A percentile compares a stretch with the other conserved stretches of the same genome.
phyloP scores from a whole-genome alignment of 1,140 invertebrate species.

The Aethina tumida region DNA sequence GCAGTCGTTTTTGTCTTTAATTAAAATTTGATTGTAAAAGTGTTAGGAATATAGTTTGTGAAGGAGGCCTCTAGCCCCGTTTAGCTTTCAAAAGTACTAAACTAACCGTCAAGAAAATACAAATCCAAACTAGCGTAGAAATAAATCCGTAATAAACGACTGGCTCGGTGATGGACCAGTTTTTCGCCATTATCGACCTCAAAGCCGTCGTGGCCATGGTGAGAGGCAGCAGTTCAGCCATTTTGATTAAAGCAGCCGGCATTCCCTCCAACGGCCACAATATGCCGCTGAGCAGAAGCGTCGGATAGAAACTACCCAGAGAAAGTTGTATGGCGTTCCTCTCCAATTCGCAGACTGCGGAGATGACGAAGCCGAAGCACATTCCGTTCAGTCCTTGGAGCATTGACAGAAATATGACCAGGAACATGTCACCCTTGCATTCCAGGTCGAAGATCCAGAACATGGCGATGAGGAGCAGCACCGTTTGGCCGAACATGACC shows the following conservation, averaged over 20 bases:
- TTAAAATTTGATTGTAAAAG: no score
- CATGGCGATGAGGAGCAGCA: no score
- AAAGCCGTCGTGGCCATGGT: conserved; percentile 86
- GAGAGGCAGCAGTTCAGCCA: conserved; percentile 76
- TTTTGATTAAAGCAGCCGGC: conserved; percentile 70
- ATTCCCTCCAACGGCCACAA: conserved; percentile 85
- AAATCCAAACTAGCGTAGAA: conserved; percentile 80
- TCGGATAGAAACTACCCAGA: conserved; percentile 90
- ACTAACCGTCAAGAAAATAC: conserved; percentile 72
- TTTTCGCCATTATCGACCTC: conserved; percentile 78
- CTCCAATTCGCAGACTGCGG: conserved; percentile 83
- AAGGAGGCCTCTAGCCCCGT: conserved; percentile 48
- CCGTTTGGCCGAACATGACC: no score
- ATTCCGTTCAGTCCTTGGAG: conserved; percentile 86
- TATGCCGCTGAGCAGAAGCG: conserved; percentile 81
- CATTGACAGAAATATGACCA: conserved; percentile 75
- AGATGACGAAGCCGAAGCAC: conserved; percentile 92
- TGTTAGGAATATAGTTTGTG: no score
- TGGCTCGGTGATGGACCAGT: conserved; percentile 72
- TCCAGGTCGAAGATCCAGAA: no score
- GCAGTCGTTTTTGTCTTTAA: no score
- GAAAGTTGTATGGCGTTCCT: conserved; percentile 89
- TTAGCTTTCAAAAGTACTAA: conserved; percentile 69
- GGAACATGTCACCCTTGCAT: no score
- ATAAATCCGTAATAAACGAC: conserved; percentile 85